These are phyloP conservation scores for Drosophila neotestacea DNA, from an alignment of 2,888 invertebrate species.

Conservation along the genomic window DNA sequence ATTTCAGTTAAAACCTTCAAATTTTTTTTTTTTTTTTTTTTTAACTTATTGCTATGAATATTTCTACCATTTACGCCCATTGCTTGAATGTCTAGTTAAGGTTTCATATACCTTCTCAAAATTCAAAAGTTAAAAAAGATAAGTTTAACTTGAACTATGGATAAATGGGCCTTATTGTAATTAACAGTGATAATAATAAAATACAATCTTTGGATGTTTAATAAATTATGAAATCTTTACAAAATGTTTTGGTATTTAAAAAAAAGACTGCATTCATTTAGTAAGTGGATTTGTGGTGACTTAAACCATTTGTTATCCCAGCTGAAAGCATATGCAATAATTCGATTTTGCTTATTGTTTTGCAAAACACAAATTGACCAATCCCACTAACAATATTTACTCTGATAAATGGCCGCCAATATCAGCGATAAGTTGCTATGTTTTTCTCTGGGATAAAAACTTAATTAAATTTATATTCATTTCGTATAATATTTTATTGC, in stretches of 20 bases:
- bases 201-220: no score
- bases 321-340: slow-evolving; percentile 2
- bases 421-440: slow-evolving; percentile 1
- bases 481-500: slow-evolving; percentile 4
- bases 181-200: no score
- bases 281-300: not conserved
- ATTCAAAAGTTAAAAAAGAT: no score
- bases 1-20: no score
- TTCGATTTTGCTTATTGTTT: slow-evolving; percentile 5
- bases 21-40: no score
- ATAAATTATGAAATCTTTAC: not conserved
- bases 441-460: not conserved
- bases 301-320: slow-evolving; percentile 1
- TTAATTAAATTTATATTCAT: slow-evolving; percentile 5
- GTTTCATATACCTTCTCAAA: no score
- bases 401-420: slow-evolving; percentile 5
- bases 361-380: not conserved
- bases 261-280: no score
- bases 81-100: no score
- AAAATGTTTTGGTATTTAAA: not conserved
- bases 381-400: not conserved
- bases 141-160: no score
- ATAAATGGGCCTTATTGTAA: no score
- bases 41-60: no score
- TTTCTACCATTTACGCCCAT: no score